These are phyloP conservation scores for Hesperia comma DNA, from an alignment of 2,888 invertebrate genomes.

Conservation along the genomic window DNA sequence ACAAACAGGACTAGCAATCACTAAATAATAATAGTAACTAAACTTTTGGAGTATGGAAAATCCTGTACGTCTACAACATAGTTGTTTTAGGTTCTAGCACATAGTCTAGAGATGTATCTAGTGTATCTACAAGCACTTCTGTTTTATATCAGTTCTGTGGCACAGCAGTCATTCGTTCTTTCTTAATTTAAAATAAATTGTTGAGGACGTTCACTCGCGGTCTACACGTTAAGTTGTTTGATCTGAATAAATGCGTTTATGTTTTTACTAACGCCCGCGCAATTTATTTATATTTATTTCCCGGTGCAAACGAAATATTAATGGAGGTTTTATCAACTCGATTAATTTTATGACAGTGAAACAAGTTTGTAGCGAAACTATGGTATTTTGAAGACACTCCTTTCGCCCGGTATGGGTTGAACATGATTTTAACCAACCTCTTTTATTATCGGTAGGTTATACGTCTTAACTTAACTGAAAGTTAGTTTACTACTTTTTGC, in stretches of 20 bases:
- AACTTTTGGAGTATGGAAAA: too few species aligned
- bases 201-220: slow-evolving; percentile 50
- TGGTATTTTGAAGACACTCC: background rate
- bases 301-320: slow-evolving; percentile 4
- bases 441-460: too few species aligned
- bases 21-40: too few species aligned
- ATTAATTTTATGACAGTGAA: slow-evolving; percentile 4
- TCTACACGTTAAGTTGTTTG: slow-evolving; percentile 55
- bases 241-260: slow-evolving; percentile 18
- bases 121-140: slow-evolving; percentile 41
- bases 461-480: too few species aligned
- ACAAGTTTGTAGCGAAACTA: background rate
- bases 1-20: too few species aligned
- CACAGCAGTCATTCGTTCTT: slow-evolving; percentile 45
- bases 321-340: slow-evolving; percentile 1
- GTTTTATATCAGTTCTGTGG: slow-evolving; percentile 6
- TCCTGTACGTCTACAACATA: too few species aligned
- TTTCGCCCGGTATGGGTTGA: too few species aligned
- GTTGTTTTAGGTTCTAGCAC: too few species aligned
- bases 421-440: too few species aligned
- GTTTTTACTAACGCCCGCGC: background rate
- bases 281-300: background rate
- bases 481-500: too few species aligned
- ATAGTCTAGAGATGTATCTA: too few species aligned
- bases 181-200: slow-evolving; percentile 74